Conservation (phyloP, 2,888 invertebrate genomes). For the Cryptophagus acutangulus region DNA sequence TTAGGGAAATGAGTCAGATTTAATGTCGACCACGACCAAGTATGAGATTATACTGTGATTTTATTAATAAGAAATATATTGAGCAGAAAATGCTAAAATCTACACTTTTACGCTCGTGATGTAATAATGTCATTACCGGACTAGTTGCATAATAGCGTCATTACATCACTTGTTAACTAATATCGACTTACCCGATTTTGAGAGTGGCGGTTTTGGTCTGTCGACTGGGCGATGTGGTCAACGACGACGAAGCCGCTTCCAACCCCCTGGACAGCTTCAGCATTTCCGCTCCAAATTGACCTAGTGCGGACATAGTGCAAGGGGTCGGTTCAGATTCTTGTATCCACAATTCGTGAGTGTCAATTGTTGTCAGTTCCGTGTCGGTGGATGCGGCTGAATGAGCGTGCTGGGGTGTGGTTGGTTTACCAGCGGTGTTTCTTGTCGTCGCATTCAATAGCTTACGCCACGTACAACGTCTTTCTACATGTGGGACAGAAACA, state of each 20-base stretch:
- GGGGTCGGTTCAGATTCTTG: constrained; percentile 65
- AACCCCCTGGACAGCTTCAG: constrained; percentile 75
- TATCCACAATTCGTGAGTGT: constrained; percentile 79
- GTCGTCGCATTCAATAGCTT: constrained; percentile 56
- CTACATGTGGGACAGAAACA: too few species aligned
- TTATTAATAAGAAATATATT: too few species aligned
- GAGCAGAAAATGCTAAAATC: too few species aligned
- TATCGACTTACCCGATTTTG: constrained; percentile 33
- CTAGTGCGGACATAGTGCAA: constrained; percentile 78
- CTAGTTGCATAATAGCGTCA: too few species aligned
- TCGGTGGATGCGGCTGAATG: constrained; percentile 75
- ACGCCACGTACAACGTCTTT: constrained; percentile 75
- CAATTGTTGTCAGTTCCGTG: constrained; percentile 77
- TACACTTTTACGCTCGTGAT: too few species aligned
- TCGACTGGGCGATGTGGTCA: constrained; percentile 18
- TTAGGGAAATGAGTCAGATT: constrained; percentile 1
- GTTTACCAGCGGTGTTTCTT: constrained; percentile 19
- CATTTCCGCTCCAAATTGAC: constrained; percentile 84
- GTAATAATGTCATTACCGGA: too few species aligned
- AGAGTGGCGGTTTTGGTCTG: constrained; percentile 23
- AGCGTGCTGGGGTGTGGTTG: constrained; percentile 59
- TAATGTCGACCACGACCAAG: too few species aligned
- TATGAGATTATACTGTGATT: too few species aligned
- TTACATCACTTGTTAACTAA: too few species aligned
- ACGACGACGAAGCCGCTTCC: constrained; percentile 59